Conservation (phyloP, 2,888 invertebrate species). For the Endotricha flammealis region DNA sequence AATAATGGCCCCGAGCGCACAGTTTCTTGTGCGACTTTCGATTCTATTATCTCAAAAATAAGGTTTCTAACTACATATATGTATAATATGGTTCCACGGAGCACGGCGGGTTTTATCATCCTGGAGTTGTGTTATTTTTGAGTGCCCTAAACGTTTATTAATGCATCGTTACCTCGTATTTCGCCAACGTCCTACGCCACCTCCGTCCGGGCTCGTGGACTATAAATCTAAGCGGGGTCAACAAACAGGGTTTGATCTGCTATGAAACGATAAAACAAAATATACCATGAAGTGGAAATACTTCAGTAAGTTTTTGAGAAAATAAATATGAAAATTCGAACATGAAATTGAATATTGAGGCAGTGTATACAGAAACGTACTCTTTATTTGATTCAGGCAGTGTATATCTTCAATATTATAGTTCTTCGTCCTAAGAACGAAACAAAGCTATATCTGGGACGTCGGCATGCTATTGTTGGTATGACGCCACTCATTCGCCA, state of each 20-base stretch:
- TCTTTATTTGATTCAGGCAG: no score
- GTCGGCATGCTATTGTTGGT: no score
- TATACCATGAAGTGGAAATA: no score
- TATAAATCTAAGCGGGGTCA: slow-evolving; percentile 19
- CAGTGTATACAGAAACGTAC: no score
- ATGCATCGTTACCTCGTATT: slow-evolving; percentile 17
- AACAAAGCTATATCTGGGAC: slow-evolving; percentile 1
- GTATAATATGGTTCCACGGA: slow-evolving; percentile 21
- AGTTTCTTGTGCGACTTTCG: slow-evolving; percentile 35
- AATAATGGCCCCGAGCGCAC: slow-evolving; percentile 48
- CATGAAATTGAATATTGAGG: no score
- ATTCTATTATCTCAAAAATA: slow-evolving; percentile 33
- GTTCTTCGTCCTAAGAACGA: neutral
- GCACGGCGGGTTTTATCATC: slow-evolving; percentile 37
- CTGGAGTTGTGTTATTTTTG: slow-evolving; percentile 48
- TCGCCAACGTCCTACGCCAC: slow-evolving; percentile 23
- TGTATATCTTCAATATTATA: no score
- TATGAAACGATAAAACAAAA: no score
- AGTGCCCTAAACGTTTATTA: slow-evolving; percentile 36
- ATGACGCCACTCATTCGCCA: slow-evolving; percentile 1
- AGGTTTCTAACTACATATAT: slow-evolving; percentile 31
- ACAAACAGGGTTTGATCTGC: no score
- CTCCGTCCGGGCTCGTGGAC: slow-evolving; percentile 17
- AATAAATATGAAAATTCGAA: no score
- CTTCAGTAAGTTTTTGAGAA: no score